Base-by-base conservation (phyloP, 2,797 vertebrate species). In the Typhlichthys eigenmanni region DNA sequence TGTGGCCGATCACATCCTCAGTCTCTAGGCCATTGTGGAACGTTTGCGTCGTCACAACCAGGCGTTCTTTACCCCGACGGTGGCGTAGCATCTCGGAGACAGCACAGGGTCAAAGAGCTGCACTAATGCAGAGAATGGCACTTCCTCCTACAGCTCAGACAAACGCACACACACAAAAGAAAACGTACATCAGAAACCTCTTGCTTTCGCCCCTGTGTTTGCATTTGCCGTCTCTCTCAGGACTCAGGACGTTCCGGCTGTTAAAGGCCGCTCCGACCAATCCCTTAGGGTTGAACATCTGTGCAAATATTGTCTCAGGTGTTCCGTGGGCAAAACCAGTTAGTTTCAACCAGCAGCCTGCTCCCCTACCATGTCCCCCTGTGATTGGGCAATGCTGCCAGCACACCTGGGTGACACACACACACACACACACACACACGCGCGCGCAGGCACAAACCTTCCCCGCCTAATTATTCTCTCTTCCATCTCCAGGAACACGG, bases 21-120 rank as follows among this genome's bases (percentile, higher is more conserved):
- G 38, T 43, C 38, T 43, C 38, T 43, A 10, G 8, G 38, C 4
- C 38, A 43, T 43, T 43, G 9, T 7, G 9, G 47, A 48, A n/a
- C 47, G 0, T 48, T 48, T 13, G 47, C 11, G 3, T n/a, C 11
- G 8, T n/a, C n/a, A 13, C 13, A 13, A 4, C 12, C 12, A 48
- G 12, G 50, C 46, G 32, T 51, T 49, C 68, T 93, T 94, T 60
- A 92, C 67, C 63, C 88, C 91, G 0, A 94, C 66, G 2, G 93
- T 66, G 2, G 90, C 92, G 7, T 90, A 93, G 56, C 92, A 93
- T 83, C 92, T 89, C 0, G 93, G 92, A 0, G 93, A 94, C 85
- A 91, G 88, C 75, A 93, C 72, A 0, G 92, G 92, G 73, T 94
- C 86, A 53, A 93, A 94, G 63, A 94, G 92, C 38, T 93, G 92